phyloP scores from a whole-genome alignment of 2,113 vertebrate species.

The Entelurus aequoreus region DNA sequence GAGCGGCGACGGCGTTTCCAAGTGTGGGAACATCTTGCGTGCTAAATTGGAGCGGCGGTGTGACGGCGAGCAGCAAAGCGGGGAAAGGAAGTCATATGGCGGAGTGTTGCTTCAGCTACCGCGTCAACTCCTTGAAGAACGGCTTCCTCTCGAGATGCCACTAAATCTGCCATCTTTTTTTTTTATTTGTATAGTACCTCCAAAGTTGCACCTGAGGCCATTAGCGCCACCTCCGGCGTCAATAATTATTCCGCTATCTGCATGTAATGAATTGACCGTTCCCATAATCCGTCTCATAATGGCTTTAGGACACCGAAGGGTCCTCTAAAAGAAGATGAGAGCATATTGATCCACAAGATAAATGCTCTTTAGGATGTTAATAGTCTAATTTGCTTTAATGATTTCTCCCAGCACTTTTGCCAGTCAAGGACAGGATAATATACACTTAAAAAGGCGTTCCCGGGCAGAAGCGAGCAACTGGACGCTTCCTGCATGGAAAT shows the following conservation, averaged over 20 bases:
- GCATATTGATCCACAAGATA: constrained; percentile 88
- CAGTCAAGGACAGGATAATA: constrained; percentile 77
- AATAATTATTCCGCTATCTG: constrained; percentile 89
- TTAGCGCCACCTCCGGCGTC: constrained; percentile 80
- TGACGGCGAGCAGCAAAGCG: constrained; percentile 69
- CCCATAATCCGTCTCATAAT: constrained; percentile 87
- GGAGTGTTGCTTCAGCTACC: constrained; percentile 68
- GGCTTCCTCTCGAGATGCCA: constrained; percentile 21
- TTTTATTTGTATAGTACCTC: not conserved
- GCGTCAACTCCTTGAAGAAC: constrained; percentile 25
- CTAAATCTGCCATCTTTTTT: not conserved
- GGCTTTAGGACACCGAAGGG: constrained; percentile 88
- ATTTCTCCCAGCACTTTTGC: constrained; percentile 70
- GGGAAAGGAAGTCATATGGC: constrained; percentile 63
- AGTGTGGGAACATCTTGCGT: constrained; percentile 68
- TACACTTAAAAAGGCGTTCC: constrained; percentile 73
- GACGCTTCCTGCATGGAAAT: constrained; percentile 72
- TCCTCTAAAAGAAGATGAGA: constrained; percentile 85
- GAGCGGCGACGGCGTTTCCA: constrained; percentile 12
- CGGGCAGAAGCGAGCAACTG: constrained; percentile 56
- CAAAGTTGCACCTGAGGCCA: constrained; percentile 62
- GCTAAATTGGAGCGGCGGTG: constrained; percentile 67
- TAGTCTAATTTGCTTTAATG: constrained; percentile 83
- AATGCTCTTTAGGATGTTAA: constrained; percentile 85
- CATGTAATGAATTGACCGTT: constrained; percentile 87